phyloP scores from a whole-genome alignment of 1,140 invertebrate species.

The Rhagoletis pomonella region DNA sequence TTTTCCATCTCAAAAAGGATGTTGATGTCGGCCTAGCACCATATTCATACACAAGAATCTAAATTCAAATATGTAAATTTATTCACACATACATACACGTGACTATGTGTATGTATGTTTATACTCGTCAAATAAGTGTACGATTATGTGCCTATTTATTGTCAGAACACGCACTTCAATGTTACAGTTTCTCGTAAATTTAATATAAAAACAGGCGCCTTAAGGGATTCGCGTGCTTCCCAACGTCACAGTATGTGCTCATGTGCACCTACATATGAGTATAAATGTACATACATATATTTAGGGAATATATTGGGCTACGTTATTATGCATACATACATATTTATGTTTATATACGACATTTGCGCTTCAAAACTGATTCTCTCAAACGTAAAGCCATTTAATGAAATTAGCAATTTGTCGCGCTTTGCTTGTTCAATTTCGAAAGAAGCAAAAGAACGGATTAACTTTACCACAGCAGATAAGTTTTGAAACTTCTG shows the following conservation, averaged over 20 bases:
- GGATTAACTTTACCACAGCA: neutral
- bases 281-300: neutral
- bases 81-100: too few species aligned
- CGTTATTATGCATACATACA: too few species aligned
- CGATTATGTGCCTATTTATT: neutral
- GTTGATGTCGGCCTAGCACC: too few species aligned
- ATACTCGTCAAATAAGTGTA: neutral
- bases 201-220: neutral
- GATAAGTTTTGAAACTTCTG: too few species aligned
- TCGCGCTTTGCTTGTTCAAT: neutral
- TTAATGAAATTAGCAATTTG: constrained; percentile 21
- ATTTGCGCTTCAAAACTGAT: neutral
- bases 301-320: too few species aligned
- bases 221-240: neutral
- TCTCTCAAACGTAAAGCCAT: neutral
- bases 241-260: too few species aligned
- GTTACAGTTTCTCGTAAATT: constrained; percentile 2
- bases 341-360: too few species aligned
- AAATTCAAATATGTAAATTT: too few species aligned
- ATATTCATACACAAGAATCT: too few species aligned
- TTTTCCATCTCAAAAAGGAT: too few species aligned
- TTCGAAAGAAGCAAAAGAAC: neutral
- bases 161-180: neutral
- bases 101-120: neutral
- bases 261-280: neutral